Percentiles rank a stretch among this genome's conserved stretches.
Conservation (phyloP, 2,797 vertebrate species). For the Chromis chromis region DNA sequence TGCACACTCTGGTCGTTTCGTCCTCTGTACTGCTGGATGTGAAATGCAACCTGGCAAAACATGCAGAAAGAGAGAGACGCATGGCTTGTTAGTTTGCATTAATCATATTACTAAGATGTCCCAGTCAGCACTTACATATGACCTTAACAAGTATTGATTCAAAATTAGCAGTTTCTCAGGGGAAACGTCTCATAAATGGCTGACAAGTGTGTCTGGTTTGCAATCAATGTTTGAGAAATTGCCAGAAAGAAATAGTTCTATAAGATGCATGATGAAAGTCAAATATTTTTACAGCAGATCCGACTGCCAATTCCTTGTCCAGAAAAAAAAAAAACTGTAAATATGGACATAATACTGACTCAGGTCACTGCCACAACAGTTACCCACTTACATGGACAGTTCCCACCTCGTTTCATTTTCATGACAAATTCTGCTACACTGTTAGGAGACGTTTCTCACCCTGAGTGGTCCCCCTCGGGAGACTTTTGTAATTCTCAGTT, state of each 20-base stretch:
- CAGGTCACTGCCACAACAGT: not conserved
- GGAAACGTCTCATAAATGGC: constrained; percentile 12
- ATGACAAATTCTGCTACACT: constrained; percentile 19
- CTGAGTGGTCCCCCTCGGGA: constrained; percentile 13
- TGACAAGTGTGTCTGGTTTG: not conserved
- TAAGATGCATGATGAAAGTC: constrained; percentile 6
- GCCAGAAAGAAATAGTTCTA: constrained; percentile 7
- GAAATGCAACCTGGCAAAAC: constrained; percentile 75
- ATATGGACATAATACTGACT: constrained; percentile 15
- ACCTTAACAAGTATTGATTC: constrained; percentile 23
- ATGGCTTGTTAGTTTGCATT: constrained; percentile 53
- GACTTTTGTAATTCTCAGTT: constrained; percentile 22
- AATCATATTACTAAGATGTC: constrained; percentile 13
- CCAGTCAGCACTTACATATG: constrained; percentile 32
- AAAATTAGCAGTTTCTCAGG: not conserved
- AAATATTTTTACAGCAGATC: constrained; percentile 23
- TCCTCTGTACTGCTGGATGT: constrained; percentile 82
- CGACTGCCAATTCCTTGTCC: not conserved
- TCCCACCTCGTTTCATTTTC: constrained; percentile 10
- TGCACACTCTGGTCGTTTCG: constrained; percentile 88
- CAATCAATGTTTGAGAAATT: constrained; percentile 13
- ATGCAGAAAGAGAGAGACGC: constrained; percentile 15
- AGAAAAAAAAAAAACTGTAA: constrained; percentile 1
- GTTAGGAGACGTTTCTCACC: constrained; percentile 13
- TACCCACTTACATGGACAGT: not conserved